Evolutionary conservation across 2,888 invertebrate genomes (phyloP).

Genomic region (Meandrusa payeni): DNA sequence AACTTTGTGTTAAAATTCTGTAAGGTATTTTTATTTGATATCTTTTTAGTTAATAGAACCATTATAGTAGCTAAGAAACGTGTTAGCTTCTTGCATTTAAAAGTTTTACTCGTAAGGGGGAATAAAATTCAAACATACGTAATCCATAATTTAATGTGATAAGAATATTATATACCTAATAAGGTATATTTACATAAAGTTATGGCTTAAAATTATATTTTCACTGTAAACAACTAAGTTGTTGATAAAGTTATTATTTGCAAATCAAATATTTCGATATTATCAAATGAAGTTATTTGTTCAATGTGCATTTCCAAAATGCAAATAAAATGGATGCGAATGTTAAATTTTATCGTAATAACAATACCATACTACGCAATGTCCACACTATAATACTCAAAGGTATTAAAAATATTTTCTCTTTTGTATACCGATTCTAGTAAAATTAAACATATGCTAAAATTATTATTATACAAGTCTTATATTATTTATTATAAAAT

Average conservation of each 20-base stretch:
- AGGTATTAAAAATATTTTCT: conserved; percentile 71
- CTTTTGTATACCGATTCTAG: conserved; percentile 53
- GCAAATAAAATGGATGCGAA: conserved; percentile 29
- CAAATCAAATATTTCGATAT: conserved; percentile 30
- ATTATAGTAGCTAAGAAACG: no score
- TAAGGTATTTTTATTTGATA: no score
- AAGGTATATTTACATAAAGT: conserved; percentile 60
- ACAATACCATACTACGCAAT: conserved; percentile 21
- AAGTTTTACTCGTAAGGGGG: no score
- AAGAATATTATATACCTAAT: conserved; percentile 63
- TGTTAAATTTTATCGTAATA: conserved; percentile 22
- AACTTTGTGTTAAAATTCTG: no score
- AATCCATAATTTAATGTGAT: conserved; percentile 76
- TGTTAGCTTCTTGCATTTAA: no score
- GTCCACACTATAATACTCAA: conserved; percentile 59
- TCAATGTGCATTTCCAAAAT: conserved; percentile 36
- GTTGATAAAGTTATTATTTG: conserved; percentile 43
- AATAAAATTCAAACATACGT: conserved; percentile 48
- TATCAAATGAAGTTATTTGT: conserved; percentile 35
- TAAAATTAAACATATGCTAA: conserved; percentile 45
- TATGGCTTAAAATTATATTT: conserved; percentile 59
- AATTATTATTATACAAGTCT: conserved; percentile 72
- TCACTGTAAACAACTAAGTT: conserved; percentile 65
- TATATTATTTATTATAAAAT: conserved; percentile 59
- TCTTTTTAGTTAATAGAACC: no score